Evolutionary conservation across 1,140 invertebrate genomes (phyloP), one percentile per base, ranked within the genome.

Genomic region (Drosophila aff.): DNA sequence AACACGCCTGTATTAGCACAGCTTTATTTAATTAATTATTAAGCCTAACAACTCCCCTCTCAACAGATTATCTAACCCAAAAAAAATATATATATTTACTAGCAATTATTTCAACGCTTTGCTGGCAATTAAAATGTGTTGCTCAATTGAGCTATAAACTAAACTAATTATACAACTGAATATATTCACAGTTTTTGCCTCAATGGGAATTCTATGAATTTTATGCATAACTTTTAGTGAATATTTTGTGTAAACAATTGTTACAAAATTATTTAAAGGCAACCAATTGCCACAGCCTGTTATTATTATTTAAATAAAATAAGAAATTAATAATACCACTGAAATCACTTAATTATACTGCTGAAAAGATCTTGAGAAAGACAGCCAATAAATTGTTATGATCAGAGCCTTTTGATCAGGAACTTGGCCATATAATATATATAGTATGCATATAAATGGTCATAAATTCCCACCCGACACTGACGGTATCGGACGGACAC

Each of bases 111-210:
- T 49, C 11, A 68, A 43, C 63, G 46, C 44, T 69, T 68, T 41
- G 36, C 66, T 4, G 36, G 11, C 46, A 58, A 72, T 72, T 72
- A 58, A 58, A 71, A 68, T 53, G 26, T 16, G 38, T 43, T 67
- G 63, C 31, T n/a, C 43, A 68, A 68, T 71, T 55, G 31, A 55
- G 47, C 33, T 49, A 63, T 72, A 40, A 72, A 72, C 43, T 47
- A 21, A 47, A 28, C 36, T 41, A 73, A 73, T 49, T 72, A 50
- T 57, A 59, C 41, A 41, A 47, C 67, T 49, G 21, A 73, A 43
- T 18, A 60, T 50, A 53, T 71, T 15, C 49, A 52, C 10, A 33
- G 49, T 33, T 31, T 31, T 10, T 23, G 28, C 28, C 13, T 28
- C 52, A 38, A 49, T 71, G 50, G 23, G 47, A 72, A 50, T 64